Base-by-base conservation (phyloP, 2,797 vertebrate species). In the Odontamblyopus rebecca region DNA sequence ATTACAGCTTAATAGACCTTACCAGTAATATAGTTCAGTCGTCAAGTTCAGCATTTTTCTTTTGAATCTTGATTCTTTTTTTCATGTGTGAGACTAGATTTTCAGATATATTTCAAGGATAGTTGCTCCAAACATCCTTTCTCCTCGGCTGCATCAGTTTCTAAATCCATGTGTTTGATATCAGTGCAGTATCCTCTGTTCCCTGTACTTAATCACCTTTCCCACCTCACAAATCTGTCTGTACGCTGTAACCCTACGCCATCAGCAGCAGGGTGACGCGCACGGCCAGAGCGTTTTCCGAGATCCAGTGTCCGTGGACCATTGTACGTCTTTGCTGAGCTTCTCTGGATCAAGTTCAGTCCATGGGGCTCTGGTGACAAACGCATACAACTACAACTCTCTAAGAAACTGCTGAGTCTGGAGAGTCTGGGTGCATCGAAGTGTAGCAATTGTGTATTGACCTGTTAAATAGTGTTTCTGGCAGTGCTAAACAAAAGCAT, bases 271-370 rank as follows among this genome's bases (percentile, higher is more conserved):
- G 51, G 0, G 62, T 85, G 83, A 88, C 61, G 81, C 48, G 29
- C 35, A 81, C 77, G 86, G 78, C 81, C 77, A 82, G 13, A 27
- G 76, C 70, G 35, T 89, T 93, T 93, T 93, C 93, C 91, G 78
- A 92, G 90, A 92, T 94, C 89, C 83, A 76, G 86, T 94, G 88
- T 92, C 92, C 92, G 90, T 27, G 73, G 78, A 73, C 73, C 75
- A 87, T 92, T 93, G 89, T 91, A 85, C 79, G 68, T 66, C 69
- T 75, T 68, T 78, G 67, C 67, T 62, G 66, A 76, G 71, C 61
- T 79, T 59, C 88, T 82, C 71, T 38, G 66, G 75, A 77, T 76
- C 70, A n/a, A 79, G 62, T 83, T 74, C 32, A 48, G 59, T 61
- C 71, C 57, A 51, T 3, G 41, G 44, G 70, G 62, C 41, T 68